Evolutionary conservation across 2,888 invertebrate genomes (phyloP).

Genomic region (Actias luna): DNA sequence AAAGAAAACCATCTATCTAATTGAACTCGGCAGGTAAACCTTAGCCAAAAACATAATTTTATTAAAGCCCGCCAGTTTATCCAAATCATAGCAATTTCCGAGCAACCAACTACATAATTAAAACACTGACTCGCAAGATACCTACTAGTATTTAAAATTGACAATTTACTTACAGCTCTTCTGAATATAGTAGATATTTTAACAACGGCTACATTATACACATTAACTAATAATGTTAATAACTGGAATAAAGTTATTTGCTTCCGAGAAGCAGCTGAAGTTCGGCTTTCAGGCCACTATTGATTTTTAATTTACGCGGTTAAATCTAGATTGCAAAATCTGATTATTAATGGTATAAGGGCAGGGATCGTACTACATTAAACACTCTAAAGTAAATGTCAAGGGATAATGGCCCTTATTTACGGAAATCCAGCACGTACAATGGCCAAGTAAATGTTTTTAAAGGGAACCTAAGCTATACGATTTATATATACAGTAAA

Average conservation of each 20-base stretch:
- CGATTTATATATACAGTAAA: neutral
- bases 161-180: neutral
- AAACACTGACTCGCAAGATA: too few species aligned
- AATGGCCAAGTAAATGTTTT: slow-evolving; percentile 29
- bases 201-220: neutral
- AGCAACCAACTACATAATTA: too few species aligned
- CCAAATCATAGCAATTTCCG: too few species aligned
- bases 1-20: too few species aligned
- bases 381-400: slow-evolving; percentile 52
- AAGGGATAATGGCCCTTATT: slow-evolving; percentile 58
- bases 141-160: too few species aligned
- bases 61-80: too few species aligned
- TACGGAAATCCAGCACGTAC: slow-evolving; percentile 50
- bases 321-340: slow-evolving; percentile 62
- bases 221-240: neutral
- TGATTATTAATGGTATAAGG: slow-evolving; percentile 66
- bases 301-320: slow-evolving; percentile 67
- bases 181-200: neutral
- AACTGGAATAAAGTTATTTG: slow-evolving; percentile 17
- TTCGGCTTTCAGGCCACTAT: slow-evolving; percentile 37
- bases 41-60: too few species aligned
- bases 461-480: slow-evolving; percentile 18
- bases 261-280: slow-evolving; percentile 13
- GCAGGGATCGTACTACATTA: slow-evolving; percentile 63
- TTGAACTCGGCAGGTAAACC: too few species aligned